These are phyloP conservation scores for Penelope pileata DNA, from an alignment of 2,113 vertebrate genomes.

Conservation along the genomic window DNA sequence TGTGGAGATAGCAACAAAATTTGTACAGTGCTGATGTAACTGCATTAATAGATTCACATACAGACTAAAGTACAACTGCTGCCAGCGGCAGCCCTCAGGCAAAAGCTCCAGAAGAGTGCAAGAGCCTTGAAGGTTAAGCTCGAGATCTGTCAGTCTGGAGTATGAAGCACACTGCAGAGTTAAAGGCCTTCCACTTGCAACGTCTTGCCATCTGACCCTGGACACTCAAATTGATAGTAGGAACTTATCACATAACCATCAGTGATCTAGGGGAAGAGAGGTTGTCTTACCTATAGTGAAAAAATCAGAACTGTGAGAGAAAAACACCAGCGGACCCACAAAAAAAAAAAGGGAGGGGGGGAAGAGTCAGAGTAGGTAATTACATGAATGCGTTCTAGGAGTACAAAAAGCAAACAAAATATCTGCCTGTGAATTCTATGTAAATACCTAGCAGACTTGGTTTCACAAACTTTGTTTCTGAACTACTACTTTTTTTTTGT, in stretches of 20 bases:
- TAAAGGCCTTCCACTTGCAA: background rate
- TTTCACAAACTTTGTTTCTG: background rate
- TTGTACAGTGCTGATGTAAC: background rate
- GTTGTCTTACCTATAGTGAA: background rate
- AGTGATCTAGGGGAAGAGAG: background rate
- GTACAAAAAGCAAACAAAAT: background rate
- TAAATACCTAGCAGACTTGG: background rate
- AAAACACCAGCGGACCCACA: background rate
- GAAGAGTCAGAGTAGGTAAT: background rate
- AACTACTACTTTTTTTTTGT: background rate
- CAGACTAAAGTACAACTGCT: background rate
- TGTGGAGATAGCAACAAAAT: background rate
- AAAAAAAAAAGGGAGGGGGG: no score
- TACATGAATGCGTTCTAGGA: background rate
- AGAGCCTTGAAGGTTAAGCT: slow-evolving; percentile 8
- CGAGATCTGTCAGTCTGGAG: background rate
- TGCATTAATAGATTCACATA: background rate
- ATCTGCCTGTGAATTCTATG: background rate
- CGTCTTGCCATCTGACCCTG: background rate
- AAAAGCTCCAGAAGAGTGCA: background rate
- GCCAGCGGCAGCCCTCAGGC: slow-evolving; percentile 2
- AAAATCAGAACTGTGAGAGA: background rate
- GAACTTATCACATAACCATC: background rate
- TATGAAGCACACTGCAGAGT: background rate
- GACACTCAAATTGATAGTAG: background rate